Evolutionary conservation across 2,888 invertebrate genomes (phyloP).

Genomic region (Ichneumon xanthorius): DNA sequence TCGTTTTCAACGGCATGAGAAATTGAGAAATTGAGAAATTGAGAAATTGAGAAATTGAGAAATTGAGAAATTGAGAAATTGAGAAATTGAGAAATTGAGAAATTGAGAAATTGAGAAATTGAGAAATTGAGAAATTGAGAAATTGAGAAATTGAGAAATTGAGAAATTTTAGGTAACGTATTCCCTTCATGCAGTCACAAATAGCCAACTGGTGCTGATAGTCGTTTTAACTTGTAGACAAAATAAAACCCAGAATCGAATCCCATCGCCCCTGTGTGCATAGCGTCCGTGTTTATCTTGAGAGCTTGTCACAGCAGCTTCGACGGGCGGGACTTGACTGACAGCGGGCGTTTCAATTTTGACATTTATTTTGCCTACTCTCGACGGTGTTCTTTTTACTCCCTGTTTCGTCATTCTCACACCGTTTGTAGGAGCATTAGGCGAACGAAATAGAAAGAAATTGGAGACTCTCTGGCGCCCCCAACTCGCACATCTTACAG

Average conservation of each 20-base stretch:
- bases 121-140: too few species aligned
- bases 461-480: neutral
- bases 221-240: neutral
- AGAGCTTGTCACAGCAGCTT: conserved; percentile 35
- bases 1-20: too few species aligned
- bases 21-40: too few species aligned
- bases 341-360: conserved; percentile 36
- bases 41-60: too few species aligned
- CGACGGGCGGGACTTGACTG: conserved; percentile 2
- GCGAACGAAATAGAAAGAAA: conserved; percentile 25
- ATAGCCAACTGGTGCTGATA: neutral
- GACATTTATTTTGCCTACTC: conserved; percentile 41
- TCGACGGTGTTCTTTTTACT: conserved; percentile 31
- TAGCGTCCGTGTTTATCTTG: conserved; percentile 3
- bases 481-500: too few species aligned
- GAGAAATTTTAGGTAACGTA: too few species aligned
- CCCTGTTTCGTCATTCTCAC: conserved; percentile 19
- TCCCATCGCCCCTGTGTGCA: neutral
- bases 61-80: too few species aligned
- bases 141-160: too few species aligned
- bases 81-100: too few species aligned
- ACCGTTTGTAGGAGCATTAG: conserved; percentile 49
- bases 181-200: too few species aligned
- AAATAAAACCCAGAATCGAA: neutral
- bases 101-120: too few species aligned